Conservation (phyloP, 2,113 vertebrate genomes). For the Ursus arctos region DNA sequence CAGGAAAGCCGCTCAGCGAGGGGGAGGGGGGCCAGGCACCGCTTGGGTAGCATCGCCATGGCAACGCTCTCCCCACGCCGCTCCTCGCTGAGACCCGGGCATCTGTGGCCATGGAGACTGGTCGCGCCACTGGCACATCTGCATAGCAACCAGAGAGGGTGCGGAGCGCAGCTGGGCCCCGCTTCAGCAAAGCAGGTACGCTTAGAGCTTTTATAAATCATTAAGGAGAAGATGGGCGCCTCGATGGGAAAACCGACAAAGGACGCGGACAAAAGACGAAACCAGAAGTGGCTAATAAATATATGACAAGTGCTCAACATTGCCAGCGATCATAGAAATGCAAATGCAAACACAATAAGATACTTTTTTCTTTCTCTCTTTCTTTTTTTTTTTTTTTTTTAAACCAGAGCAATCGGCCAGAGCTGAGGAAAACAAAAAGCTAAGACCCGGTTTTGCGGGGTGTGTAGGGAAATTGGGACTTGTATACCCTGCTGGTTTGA, state of each 20-base stretch:
- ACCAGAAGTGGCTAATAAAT: conserved; percentile 64
- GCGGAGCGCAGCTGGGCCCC: conserved; percentile 46
- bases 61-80: conserved; percentile 57
- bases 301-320: not conserved
- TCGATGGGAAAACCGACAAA: not conserved
- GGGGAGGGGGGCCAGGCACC: conserved; percentile 54
- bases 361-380: not conserved
- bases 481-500: not conserved
- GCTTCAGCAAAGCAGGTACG: conserved; percentile 66
- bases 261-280: conserved; percentile 52
- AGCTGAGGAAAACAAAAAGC: conserved; percentile 32
- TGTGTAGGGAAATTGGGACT: not conserved
- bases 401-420: not conserved
- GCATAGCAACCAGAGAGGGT: conserved; percentile 76
- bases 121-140: conserved; percentile 60
- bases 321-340: conserved; percentile 18
- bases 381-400: not conserved
- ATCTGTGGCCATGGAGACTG: conserved; percentile 81
- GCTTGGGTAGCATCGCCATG: conserved; percentile 73
- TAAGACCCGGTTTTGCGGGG: not conserved
- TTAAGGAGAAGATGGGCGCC: conserved; percentile 38
- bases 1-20: not conserved
- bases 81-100: conserved; percentile 65
- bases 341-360: conserved; percentile 32
- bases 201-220: conserved; percentile 39